phyloP scores from a whole-genome alignment of 2,888 invertebrate genomes.

The Drosophila birchii region DNA sequence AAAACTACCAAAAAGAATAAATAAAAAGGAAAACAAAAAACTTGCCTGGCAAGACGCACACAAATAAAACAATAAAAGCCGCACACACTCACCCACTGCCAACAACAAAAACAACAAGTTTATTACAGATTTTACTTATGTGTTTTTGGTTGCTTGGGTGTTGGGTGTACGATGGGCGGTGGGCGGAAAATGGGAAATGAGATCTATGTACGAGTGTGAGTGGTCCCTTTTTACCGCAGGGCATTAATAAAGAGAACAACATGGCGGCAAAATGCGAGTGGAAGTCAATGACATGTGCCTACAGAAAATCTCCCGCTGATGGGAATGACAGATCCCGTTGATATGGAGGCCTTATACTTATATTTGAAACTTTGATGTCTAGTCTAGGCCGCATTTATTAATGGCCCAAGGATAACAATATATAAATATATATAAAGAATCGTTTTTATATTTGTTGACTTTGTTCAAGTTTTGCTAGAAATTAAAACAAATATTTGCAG shows the following conservation, averaged over 20 bases:
- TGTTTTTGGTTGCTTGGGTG: conserved; percentile 58
- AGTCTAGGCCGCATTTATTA: conserved; percentile 1
- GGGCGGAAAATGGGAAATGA: conserved; percentile 1
- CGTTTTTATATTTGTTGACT: background rate
- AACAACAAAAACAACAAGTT: conserved; percentile 61
- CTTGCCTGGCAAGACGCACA: conserved; percentile 63
- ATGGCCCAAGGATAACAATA: conserved; percentile 5
- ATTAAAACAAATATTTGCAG: too few relatives aligned
- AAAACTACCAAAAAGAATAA: conserved; percentile 47
- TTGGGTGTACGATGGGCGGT: background rate
- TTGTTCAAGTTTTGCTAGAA: background rate
- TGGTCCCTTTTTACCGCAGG: conserved; percentile 60
- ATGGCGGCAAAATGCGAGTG: conserved; percentile 47
- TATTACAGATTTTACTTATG: conserved; percentile 79
- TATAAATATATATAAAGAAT: background rate
- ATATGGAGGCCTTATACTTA: conserved; percentile 8
- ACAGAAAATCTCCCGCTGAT: conserved; percentile 36
- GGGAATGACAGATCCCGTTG: conserved; percentile 23
- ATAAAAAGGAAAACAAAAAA: conserved; percentile 47
- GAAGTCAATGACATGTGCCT: conserved; percentile 55
- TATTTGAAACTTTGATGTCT: background rate
- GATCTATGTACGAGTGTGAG: background rate
- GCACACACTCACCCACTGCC: conserved; percentile 38
- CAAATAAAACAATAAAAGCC: conserved; percentile 80
- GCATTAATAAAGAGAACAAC: conserved; percentile 76